Evolutionary conservation across 1,140 invertebrate genomes (phyloP).

Genomic region (Latrodectus geometricus): DNA sequence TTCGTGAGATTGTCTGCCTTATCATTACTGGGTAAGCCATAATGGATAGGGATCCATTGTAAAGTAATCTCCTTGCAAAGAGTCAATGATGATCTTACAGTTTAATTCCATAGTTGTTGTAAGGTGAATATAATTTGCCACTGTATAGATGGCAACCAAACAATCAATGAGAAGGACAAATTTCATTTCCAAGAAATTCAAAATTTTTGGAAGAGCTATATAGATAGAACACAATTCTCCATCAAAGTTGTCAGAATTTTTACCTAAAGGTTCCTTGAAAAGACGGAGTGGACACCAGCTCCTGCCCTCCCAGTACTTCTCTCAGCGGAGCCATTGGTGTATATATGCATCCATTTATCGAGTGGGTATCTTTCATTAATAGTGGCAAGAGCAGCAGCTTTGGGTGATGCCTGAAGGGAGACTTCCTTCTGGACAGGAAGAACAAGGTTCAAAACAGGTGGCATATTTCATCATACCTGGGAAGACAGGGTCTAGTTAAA

Average conservation of each 20-base stretch:
- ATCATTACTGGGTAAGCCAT: background rate
- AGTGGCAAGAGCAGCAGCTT: constrained; percentile 5
- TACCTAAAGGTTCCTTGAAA: background rate
- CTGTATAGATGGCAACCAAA: background rate
- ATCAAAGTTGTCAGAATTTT: no score
- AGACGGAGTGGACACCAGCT: background rate
- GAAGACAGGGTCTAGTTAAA: background rate
- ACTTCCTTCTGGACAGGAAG: background rate
- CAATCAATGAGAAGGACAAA: constrained; percentile 9
- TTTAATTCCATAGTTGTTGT: background rate
- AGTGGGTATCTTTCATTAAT: constrained; percentile 1
- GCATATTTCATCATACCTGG: background rate
- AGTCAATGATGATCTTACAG: background rate
- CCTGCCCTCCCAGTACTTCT: background rate
- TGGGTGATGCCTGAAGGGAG: background rate
- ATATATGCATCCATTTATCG: no score
- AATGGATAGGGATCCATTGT: no score
- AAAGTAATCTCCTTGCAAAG: background rate
- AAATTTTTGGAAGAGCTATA: background rate
- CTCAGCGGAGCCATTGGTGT: background rate
- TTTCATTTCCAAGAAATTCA: background rate
- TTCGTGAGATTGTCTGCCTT: background rate
- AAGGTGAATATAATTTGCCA: background rate
- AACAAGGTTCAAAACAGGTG: background rate
- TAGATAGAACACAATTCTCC: background rate